A percentile compares a stretch with the other conserved stretches of the same genome.
phyloP scores from a whole-genome alignment of 2,113 vertebrate species.

The Austrofundulus limnaeus region DNA sequence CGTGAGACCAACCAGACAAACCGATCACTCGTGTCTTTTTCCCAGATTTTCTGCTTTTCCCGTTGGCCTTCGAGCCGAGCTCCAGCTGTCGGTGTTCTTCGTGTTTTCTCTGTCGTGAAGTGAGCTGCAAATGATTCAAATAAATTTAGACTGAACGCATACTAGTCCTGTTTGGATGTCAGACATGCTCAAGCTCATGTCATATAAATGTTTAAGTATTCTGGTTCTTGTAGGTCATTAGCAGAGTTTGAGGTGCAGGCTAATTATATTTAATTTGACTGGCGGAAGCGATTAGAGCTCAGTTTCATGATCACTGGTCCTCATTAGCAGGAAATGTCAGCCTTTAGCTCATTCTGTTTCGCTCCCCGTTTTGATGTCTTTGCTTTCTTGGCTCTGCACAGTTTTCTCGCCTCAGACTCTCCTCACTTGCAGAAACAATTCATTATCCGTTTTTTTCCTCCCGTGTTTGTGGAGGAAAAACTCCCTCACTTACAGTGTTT shows the following conservation, averaged over 20 bases:
- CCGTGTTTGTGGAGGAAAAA: background rate
- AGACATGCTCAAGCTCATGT: slow-evolving; percentile 7
- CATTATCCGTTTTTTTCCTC: slow-evolving; percentile 11
- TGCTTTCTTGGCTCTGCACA: slow-evolving; percentile 8
- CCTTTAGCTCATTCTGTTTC: slow-evolving; percentile 17
- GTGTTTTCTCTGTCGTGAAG: background rate
- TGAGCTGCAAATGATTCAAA: slow-evolving; percentile 10
- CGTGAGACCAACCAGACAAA: no score
- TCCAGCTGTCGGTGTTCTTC: background rate
- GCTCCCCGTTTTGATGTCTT: slow-evolving; percentile 17
- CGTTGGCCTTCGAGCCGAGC: background rate
- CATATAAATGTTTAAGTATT: slow-evolving; percentile 24
- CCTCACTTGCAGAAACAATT: slow-evolving; percentile 10
- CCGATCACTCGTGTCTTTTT: slow-evolving; percentile 31
- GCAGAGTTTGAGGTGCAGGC: slow-evolving; percentile 44
- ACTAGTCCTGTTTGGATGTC: slow-evolving; percentile 13
- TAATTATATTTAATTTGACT: slow-evolving; percentile 70
- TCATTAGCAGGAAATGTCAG: slow-evolving; percentile 63
- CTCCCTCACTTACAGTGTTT: background rate
- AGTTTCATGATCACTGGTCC: slow-evolving; percentile 55
- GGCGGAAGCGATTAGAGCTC: slow-evolving; percentile 57
- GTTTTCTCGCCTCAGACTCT: background rate
- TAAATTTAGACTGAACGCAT: background rate
- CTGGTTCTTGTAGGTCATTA: slow-evolving; percentile 21
- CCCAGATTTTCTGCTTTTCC: background rate